Conservation (phyloP, 2,797 vertebrate species). For the Sebastes nivosus region DNA sequence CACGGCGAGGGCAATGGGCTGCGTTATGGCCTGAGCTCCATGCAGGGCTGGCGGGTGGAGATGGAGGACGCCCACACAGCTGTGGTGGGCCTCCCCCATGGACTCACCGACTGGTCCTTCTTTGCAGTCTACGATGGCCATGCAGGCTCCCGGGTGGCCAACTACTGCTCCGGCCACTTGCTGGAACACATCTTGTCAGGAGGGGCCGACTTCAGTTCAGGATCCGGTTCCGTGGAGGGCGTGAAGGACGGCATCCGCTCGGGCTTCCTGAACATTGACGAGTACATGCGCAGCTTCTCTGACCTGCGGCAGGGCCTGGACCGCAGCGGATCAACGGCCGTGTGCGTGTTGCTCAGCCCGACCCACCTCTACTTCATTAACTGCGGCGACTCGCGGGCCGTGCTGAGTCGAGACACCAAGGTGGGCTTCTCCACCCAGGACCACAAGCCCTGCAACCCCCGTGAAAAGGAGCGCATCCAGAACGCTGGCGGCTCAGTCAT, state of each 20-base stretch:
- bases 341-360: conserved; percentile 95
- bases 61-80: conserved; percentile 99
- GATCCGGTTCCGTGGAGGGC: conserved; percentile 90
- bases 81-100: conserved; percentile 94
- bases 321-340: conserved; percentile 98
- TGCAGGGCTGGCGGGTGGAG: conserved; percentile 99
- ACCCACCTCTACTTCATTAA: conserved; percentile 98
- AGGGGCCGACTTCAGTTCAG: conserved; percentile 90
- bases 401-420: conserved; percentile 92
- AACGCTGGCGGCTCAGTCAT: conserved; percentile 98
- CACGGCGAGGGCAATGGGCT: conserved; percentile 96
- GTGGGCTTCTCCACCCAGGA: conserved; percentile 99
- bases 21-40: conserved; percentile 96
- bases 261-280: conserved; percentile 99
- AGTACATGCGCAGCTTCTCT: conserved; percentile 98
- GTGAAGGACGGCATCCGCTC: conserved; percentile 97
- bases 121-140: conserved; percentile 99
- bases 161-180: conserved; percentile 97
- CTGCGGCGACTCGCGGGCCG: conserved; percentile 96
- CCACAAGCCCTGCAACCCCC: conserved; percentile 99
- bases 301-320: conserved; percentile 98
- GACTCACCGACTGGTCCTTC: conserved; percentile 98
- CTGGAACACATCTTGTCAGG: conserved; percentile 95
- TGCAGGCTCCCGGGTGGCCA: conserved; percentile 96
- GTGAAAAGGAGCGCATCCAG: conserved; percentile 98